Percentiles rank a stretch among this genome's conserved stretches.
Conservation (phyloP, 2,888 invertebrate species). For the Drosophila falleni region DNA sequence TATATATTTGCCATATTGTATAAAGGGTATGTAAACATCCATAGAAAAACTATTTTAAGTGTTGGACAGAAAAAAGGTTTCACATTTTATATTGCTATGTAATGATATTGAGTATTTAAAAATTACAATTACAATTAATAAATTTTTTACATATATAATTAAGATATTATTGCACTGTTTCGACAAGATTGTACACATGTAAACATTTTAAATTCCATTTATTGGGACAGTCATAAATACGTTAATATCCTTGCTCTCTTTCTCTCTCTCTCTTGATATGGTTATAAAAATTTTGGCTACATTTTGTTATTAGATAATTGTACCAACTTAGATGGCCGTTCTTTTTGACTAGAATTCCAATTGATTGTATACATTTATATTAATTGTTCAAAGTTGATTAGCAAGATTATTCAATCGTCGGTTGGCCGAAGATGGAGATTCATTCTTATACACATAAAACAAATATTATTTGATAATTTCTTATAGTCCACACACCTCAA, state of each 20-base stretch:
- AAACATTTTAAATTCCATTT: slow-evolving; percentile 38
- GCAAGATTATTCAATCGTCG: slow-evolving; percentile 27
- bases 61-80: slow-evolving; percentile 14
- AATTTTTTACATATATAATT: slow-evolving; percentile 2
- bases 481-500: slow-evolving; percentile 12
- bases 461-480: slow-evolving; percentile 13
- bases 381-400: neutral
- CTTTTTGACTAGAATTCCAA: neutral
- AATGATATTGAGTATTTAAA: neutral
- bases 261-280: neutral
- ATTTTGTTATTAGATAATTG: neutral
- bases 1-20: slow-evolving; percentile 26
- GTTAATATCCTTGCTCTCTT: slow-evolving; percentile 10
- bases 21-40: slow-evolving; percentile 36
- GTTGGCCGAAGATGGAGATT: slow-evolving; percentile 7
- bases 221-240: slow-evolving; percentile 53
- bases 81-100: neutral
- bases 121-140: no score
- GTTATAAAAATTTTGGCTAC: no score
- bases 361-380: neutral
- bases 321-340: neutral
- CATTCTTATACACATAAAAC: slow-evolving; percentile 3
- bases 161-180: slow-evolving; percentile 16
- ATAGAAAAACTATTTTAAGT: slow-evolving; percentile 37
- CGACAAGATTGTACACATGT: slow-evolving; percentile 12